Evolutionary conservation across 2,797 vertebrate species (phyloP), one percentile per base, ranked within the genome.

Genomic region (Nannoperca australis): DNA sequence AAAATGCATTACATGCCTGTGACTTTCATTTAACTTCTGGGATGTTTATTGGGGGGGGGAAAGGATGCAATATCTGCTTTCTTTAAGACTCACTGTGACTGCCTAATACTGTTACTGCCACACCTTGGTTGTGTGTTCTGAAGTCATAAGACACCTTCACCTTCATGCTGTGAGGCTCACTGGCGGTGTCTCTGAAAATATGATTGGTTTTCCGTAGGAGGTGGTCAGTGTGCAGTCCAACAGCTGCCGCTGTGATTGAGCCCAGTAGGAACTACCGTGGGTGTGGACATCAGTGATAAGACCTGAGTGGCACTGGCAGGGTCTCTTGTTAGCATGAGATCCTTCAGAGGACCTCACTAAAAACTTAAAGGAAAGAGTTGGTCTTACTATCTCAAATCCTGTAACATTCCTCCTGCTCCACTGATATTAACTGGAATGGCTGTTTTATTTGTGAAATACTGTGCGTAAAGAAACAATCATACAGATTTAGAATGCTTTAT

Each of bases 171-270:
- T 18, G 78, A 73, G 76, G 60, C 80, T 76, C 82, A 64, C 73
- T n/a, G 61, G 78, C 40, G 7, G 71, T 38, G 47, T 68, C 58
- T 91, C 84, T 87, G 72, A 79, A 85, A 84, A 73, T 82, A 89
- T 88, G 87, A 94, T 91, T 92, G 89, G 90, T 93, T 94, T 91
- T 88, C 85, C 73, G 86, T 85, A 56, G 85, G 86, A 85, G 89
- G 85, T 68, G 84, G 91, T 80, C 81, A 83, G 79, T 63, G 71
- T 69, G 67, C 69, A 47, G 78, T 78, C 84, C 51, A 85, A 63
- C 82, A 89, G 86, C 85, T 90, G 85, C 79, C 42, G 55, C 70
- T 88, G 83, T 88, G 87, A 93, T 91, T 80, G 70, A 90, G 79
- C 89, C 20, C 88, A 85, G 89, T 85, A 66, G 87, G 86, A 83